Evolutionary conservation across 2,113 vertebrate genomes (phyloP).

Genomic region (Azemiops feae): DNA sequence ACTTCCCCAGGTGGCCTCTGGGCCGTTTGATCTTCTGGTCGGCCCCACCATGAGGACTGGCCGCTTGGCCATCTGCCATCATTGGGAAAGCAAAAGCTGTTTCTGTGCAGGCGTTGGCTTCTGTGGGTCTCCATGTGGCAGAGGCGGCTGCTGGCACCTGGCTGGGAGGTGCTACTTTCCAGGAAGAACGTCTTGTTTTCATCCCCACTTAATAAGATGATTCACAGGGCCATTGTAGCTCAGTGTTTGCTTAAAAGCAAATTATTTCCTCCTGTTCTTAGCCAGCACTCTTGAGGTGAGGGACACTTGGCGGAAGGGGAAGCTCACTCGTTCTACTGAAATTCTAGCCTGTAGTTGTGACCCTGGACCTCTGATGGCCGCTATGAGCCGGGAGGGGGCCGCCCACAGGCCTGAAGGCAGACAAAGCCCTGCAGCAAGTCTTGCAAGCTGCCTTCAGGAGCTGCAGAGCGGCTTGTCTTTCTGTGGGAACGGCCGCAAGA

Average conservation of each 20-base stretch:
- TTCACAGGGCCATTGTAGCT: not conserved
- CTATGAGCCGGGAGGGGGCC: not conserved
- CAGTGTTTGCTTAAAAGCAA: not conserved
- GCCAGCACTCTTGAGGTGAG: not conserved
- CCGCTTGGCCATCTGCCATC: accelerated
- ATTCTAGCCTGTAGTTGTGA: not conserved
- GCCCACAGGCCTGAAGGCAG: not conserved
- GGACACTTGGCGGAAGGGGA: not conserved
- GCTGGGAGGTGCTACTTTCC: not conserved
- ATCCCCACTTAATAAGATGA: not conserved
- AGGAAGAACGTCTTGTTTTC: not conserved
- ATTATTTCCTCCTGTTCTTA: not conserved
- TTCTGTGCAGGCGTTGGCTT: not conserved
- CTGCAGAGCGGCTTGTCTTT: not conserved
- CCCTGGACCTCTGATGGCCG: not conserved
- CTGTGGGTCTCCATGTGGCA: not conserved
- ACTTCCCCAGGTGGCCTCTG: accelerated
- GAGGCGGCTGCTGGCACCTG: not conserved
- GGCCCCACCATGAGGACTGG: not conserved
- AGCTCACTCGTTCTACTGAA: not conserved
- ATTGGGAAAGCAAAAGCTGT: not conserved
- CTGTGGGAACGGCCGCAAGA: not conserved
- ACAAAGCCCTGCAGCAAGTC: not conserved
- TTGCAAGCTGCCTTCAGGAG: not conserved
- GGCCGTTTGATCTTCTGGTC: not conserved